Conservation (phyloP, 2,888 invertebrate species). For the Scaptomyza caliginosa region DNA sequence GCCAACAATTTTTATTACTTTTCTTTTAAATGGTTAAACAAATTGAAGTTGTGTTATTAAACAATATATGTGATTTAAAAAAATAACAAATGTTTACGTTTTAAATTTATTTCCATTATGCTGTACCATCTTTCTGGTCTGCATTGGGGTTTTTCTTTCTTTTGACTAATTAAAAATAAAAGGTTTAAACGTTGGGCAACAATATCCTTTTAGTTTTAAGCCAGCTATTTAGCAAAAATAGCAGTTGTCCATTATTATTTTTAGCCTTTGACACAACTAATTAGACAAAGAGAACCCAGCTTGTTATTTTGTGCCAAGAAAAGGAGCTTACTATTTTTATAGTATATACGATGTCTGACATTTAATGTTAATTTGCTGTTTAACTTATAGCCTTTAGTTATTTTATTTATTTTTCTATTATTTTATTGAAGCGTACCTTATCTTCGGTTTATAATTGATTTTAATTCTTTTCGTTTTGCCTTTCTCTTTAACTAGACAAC, state of each 20-base stretch:
- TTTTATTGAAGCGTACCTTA: constrained; percentile 6
- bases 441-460: neutral
- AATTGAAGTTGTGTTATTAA: no score
- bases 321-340: neutral
- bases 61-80: neutral
- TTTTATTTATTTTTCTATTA: neutral
- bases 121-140: constrained; percentile 3
- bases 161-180: constrained; percentile 48
- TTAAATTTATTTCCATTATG: constrained; percentile 1
- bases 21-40: no score
- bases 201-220: constrained; percentile 43
- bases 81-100: neutral
- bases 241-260: constrained; percentile 29
- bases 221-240: constrained; percentile 21
- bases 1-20: no score
- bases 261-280: constrained; percentile 45
- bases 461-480: neutral
- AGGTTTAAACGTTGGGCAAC: constrained; percentile 17
- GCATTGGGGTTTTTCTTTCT: constrained; percentile 6
- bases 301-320: neutral
- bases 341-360: neutral
- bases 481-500: constrained; percentile 10
- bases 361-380: neutral
- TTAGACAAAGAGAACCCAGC: constrained; percentile 29
- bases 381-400: neutral